These are phyloP conservation scores for Gasterosteus nipponicus DNA, from an alignment of 2,113 vertebrate genomes.

Conservation along the genomic window DNA sequence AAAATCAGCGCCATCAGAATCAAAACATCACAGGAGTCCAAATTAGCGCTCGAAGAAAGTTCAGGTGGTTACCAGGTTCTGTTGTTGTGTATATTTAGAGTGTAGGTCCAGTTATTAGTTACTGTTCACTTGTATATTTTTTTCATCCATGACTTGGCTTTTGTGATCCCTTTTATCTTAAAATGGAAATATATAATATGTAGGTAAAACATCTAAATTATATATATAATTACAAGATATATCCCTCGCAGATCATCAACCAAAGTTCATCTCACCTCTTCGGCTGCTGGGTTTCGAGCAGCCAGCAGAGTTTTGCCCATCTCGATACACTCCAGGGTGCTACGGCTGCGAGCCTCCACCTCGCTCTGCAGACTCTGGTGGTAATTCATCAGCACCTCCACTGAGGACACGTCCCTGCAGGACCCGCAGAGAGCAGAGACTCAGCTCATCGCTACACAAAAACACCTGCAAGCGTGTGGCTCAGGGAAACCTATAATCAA, in stretches of 20 bases:
- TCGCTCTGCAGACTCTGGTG: slow-evolving; percentile 94
- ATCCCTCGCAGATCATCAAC: not conserved
- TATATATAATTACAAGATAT: not conserved
- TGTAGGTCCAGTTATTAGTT: not conserved
- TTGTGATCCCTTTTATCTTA: not conserved
- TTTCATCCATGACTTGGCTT: not conserved
- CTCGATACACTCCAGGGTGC: slow-evolving; percentile 87
- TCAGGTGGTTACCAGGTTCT: too few species aligned
- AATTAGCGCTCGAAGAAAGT: not conserved
- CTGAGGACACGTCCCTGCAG: slow-evolving; percentile 91
- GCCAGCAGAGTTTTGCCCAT: slow-evolving; percentile 91
- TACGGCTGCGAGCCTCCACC: slow-evolving; percentile 86
- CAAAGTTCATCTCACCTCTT: slow-evolving; percentile 83
- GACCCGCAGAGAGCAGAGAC: slow-evolving; percentile 24
- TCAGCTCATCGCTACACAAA: not conserved
- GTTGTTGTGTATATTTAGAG: not conserved
- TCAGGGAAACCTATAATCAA: not conserved
- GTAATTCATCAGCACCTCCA: slow-evolving; percentile 96
- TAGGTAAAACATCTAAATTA: not conserved
- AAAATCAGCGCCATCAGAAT: slow-evolving; percentile 18
- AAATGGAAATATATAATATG: not conserved
- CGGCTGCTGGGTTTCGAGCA: slow-evolving; percentile 86
- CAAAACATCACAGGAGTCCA: not conserved
- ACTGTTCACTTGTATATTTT: not conserved
- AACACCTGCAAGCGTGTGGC: not conserved